Base-by-base conservation (phyloP, 1,140 invertebrate genomes). In the Elysia chlorotica region DNA sequence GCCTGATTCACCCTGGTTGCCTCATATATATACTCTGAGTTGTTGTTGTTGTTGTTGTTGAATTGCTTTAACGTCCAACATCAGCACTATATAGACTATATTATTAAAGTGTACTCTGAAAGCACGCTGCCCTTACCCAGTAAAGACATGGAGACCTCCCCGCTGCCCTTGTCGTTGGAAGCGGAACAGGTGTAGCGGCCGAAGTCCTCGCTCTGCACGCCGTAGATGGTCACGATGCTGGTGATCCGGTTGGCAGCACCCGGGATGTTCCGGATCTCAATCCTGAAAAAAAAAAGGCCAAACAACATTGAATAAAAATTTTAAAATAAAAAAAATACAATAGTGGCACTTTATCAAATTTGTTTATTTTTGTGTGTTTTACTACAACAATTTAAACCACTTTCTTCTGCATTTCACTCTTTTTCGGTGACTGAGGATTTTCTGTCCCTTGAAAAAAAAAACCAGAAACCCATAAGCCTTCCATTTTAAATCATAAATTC, bases 181-280 rank as follows among this genome's bases (percentile, higher is more conserved):
- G 76, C 78, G 17, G 54, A 35, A 73, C 80, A 82, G 10, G 54
- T 74, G 53, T 81, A 81, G 4, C 62, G 48, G 2, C 79, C 80
- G 69, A 70, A 78, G 41, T 82, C 80, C 6, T 37, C 25, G 14
- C 69, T 35, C 14, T 38, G 57, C 2, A 83, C 80, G 31, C 71
- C 73, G 23, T 65, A 70, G 23, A 83, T 79, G 2, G 74, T 77
- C 5, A 83, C 59, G 66, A 81, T 82, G 30, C 74, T 82, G n/a
- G 76, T 79, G 35, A 83, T 77, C n/a, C 73, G 67, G 62, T 79
- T 77, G 23, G 67, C 77, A 0, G 82, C 80, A 23, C 80, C 80
- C 3, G 75, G 71, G 30, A 81, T 81, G 65, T 81, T 77, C n/a
- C 74, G 56, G 14, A 75, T 57, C 71, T 78, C 25, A 63, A 71